These are phyloP conservation scores for Heterodera filipjevi DNA, from an alignment of 2,888 invertebrate species.

Conservation along the genomic window DNA sequence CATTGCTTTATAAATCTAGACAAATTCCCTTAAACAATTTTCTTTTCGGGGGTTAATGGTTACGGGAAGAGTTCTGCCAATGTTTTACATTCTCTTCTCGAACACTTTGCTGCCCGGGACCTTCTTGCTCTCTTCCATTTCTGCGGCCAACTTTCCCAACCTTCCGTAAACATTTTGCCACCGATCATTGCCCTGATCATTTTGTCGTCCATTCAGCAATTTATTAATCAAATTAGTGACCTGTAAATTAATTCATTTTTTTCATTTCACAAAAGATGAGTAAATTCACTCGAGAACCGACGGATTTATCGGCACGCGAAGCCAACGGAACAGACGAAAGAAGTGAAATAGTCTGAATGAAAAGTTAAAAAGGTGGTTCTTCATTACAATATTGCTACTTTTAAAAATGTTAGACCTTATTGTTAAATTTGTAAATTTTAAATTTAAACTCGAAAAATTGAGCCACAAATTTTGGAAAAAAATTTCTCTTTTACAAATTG, in stretches of 20 bases:
- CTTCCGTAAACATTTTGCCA: slow-evolving; percentile 16
- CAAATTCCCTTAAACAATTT: no score
- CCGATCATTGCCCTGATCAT: background rate
- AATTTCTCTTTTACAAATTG: no score
- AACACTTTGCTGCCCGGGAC: slow-evolving; percentile 53
- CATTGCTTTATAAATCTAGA: no score
- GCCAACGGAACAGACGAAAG: background rate
- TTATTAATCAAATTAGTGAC: slow-evolving; percentile 13
- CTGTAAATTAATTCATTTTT: background rate
- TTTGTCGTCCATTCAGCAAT: background rate
- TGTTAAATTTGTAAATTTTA: no score
- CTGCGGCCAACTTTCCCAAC: slow-evolving; percentile 17
- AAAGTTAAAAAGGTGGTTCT: no score
- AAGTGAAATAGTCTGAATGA: background rate
- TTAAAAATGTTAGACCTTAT: no score
- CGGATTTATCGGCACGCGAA: background rate
- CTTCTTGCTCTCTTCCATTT: slow-evolving; percentile 38
- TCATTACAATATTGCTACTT: no score
- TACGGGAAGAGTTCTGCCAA: no score
- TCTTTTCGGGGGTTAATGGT: no score
- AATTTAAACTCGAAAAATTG: no score
- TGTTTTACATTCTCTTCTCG: slow-evolving; percentile 52
- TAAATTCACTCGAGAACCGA: background rate
- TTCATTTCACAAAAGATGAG: background rate
- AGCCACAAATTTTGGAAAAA: no score